These are phyloP conservation scores for Schizaphis graminum DNA, from an alignment of 2,888 invertebrate genomes.

Conservation along the genomic window DNA sequence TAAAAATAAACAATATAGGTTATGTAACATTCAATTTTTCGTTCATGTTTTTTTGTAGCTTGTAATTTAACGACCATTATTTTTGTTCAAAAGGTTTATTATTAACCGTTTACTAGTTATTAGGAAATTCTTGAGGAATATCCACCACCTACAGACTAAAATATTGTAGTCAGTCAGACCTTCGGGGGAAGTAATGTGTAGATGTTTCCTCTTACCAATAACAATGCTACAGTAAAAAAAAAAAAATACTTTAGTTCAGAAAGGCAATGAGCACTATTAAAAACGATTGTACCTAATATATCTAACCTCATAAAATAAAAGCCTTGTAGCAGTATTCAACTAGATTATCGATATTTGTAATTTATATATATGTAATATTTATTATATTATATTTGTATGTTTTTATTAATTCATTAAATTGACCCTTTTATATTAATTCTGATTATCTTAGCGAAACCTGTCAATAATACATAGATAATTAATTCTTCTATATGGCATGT, in stretches of 20 bases:
- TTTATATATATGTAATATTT: neutral
- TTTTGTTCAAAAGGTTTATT: neutral
- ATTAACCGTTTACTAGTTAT: neutral
- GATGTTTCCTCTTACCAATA: neutral
- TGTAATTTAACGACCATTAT: neutral
- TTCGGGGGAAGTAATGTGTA: neutral
- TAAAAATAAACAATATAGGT: neutral
- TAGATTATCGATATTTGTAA: neutral
- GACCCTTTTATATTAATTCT: neutral
- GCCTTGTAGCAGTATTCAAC: neutral
- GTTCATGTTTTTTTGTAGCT: neutral
- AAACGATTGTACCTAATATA: neutral
- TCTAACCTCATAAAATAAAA: neutral
- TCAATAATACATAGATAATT: neutral
- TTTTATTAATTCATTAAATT: neutral
- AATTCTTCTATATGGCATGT: neutral
- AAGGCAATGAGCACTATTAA: neutral
- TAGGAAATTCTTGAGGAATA: neutral
- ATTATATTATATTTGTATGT: too few species aligned
- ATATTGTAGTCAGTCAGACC: neutral
- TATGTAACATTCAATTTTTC: neutral
- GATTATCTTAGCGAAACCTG: neutral
- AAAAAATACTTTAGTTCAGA: neutral
- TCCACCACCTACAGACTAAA: neutral
- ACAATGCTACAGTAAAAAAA: neutral